Evolutionary conservation across 1,140 invertebrate genomes (phyloP).

Genomic region (Diorhabda elongata): DNA sequence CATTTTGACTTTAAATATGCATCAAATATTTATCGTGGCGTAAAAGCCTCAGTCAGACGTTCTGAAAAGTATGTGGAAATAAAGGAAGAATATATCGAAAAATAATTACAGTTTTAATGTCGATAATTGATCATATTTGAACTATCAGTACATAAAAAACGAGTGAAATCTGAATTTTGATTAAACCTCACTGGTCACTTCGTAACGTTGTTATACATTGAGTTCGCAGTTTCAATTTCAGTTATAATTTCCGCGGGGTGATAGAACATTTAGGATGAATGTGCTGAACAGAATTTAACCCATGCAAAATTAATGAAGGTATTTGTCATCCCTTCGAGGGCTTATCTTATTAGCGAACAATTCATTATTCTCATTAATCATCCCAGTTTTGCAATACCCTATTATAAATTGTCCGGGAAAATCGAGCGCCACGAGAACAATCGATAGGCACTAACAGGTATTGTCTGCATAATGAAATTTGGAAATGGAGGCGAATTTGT

Average conservation of each 20-base stretch:
- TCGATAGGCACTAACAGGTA: conserved; percentile 1
- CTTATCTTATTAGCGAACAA: conserved; percentile 23
- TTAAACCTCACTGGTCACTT: no score
- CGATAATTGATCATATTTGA: no score
- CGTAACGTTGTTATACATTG: no score
- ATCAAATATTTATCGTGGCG: no score
- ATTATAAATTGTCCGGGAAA: conserved; percentile 16
- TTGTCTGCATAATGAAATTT: background rate
- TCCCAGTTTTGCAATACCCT: conserved; percentile 16
- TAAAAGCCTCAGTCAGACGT: no score
- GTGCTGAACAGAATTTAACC: conserved; percentile 3
- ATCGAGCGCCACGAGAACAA: conserved; percentile 6
- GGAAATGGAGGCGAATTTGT: conserved; percentile 2
- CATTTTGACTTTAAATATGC: no score
- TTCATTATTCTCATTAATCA: conserved; percentile 24
- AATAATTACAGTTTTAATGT: no score
- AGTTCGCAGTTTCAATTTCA: background rate
- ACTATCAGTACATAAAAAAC: no score
- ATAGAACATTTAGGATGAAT: background rate
- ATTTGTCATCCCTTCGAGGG: conserved; percentile 22
- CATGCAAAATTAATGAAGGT: conserved; percentile 18
- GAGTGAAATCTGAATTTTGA: no score
- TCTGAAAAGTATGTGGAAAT: no score
- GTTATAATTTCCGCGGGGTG: background rate
- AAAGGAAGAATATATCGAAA: no score